A percentile compares a stretch with the other conserved stretches of the same genome.
Evolutionary conservation across 2,113 vertebrate species (phyloP).

Genomic region (Mesembrinibis cayennensis): DNA sequence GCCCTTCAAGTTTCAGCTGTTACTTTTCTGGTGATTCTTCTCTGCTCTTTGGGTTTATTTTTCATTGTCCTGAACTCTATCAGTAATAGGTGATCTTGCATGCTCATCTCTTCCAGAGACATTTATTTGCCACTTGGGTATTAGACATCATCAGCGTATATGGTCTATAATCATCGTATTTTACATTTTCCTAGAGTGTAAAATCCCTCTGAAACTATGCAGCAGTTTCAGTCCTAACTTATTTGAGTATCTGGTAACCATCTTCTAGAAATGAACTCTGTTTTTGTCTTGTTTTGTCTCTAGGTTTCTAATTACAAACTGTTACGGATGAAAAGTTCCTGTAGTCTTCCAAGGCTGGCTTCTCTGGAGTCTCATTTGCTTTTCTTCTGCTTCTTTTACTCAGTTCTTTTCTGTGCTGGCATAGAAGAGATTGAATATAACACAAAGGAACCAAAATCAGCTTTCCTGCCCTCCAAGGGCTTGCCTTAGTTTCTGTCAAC

Average conservation of each 20-base stretch:
- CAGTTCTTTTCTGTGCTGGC: not conserved
- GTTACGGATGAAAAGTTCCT: not conserved
- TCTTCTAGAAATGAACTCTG: not conserved
- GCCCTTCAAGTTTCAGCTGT: not conserved
- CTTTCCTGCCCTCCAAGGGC: not conserved
- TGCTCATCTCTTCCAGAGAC: not conserved
- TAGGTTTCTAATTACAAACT: not conserved
- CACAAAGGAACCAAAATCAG: not conserved
- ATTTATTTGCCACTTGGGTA: not conserved
- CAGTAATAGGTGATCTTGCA: not conserved
- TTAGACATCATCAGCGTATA: not conserved
- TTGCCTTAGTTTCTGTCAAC: not conserved
- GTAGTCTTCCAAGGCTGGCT: not conserved
- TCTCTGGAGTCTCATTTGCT: not conserved
- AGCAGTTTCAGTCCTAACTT: not conserved
- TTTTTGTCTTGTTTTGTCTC: not conserved
- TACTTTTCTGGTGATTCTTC: not conserved
- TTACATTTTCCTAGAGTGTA: not conserved
- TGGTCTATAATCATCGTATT: not conserved
- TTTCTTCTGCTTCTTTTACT: not conserved
- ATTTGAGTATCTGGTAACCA: not conserved
- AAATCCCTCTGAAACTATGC: not conserved
- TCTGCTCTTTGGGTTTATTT: not conserved
- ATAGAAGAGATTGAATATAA: not conserved
- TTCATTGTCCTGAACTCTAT: not conserved